Evolutionary conservation across 2,888 invertebrate genomes (phyloP).

Genomic region (Lasioglossum calceatum): DNA sequence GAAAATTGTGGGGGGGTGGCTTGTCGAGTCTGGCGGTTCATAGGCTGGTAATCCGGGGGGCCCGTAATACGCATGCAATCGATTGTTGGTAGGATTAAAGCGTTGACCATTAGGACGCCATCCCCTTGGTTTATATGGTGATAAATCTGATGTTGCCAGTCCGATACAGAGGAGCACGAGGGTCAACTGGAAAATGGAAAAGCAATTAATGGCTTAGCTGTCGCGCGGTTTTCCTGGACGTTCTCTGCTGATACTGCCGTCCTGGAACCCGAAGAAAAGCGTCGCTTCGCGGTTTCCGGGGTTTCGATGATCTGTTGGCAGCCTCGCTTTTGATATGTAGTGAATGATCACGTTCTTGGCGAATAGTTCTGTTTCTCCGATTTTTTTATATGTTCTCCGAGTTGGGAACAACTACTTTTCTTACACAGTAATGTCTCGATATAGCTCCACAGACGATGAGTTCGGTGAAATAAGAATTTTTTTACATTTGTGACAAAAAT

Average conservation of each 20-base stretch:
- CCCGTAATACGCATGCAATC: slow-evolving; percentile 67
- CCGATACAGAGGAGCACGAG: slow-evolving; percentile 65
- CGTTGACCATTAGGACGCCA: slow-evolving; percentile 80
- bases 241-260: slow-evolving; percentile 1
- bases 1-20: slow-evolving; percentile 52
- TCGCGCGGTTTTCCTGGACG: slow-evolving; percentile 27
- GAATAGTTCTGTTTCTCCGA: background rate
- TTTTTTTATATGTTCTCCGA: background rate
- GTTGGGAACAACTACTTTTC: background rate
- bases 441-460: no score
- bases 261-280: background rate
- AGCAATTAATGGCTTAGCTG: slow-evolving; percentile 56
- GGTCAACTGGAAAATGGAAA: slow-evolving; percentile 65
- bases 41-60: slow-evolving; percentile 70
- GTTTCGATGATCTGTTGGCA: background rate
- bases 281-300: background rate
- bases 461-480: background rate
- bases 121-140: slow-evolving; percentile 77
- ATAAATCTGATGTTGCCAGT: slow-evolving; percentile 64
- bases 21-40: slow-evolving; percentile 67
- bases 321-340: no score
- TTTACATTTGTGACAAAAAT: no score
- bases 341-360: background rate
- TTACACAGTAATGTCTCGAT: no score
- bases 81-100: slow-evolving; percentile 74